phyloP scores from a whole-genome alignment of 1,140 invertebrate genomes.

The Polyergus mexicanus region DNA sequence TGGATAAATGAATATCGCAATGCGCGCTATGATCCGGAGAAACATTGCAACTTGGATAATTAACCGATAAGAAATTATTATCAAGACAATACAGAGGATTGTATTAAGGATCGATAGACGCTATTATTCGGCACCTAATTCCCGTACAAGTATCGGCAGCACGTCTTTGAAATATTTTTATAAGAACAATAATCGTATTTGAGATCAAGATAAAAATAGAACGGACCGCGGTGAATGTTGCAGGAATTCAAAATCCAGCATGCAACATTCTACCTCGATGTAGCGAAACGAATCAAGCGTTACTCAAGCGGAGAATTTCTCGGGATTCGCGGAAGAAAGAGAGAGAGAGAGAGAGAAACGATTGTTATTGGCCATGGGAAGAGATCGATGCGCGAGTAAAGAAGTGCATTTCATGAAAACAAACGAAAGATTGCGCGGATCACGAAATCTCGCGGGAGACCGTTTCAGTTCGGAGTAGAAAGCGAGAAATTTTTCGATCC shows the following conservation, averaged over 20 bases:
- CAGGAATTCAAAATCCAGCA: conserved; percentile 26
- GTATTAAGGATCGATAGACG: neutral
- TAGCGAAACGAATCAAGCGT: conserved; percentile 30
- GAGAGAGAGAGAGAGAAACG: conserved; percentile 15
- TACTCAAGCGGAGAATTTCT: conserved; percentile 26
- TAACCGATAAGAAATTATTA: conserved; percentile 23
- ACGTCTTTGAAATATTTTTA: neutral
- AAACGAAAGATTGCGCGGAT: conserved; percentile 52
- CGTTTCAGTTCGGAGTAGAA: neutral
- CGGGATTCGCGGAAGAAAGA: conserved; percentile 35
- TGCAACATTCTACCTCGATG: neutral
- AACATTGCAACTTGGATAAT: conserved; percentile 11
- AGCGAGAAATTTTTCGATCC: conserved; percentile 15
- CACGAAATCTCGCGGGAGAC: conserved; percentile 36
- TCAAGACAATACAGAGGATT: neutral
- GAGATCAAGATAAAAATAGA: neutral
- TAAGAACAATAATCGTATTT: neutral
- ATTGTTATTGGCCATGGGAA: conserved; percentile 44
- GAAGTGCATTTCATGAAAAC: conserved; percentile 60
- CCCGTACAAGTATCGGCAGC: neutral
- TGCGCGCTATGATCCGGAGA: conserved; percentile 29
- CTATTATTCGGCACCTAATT: neutral
- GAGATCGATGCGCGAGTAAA: conserved; percentile 49
- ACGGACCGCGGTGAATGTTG: neutral
- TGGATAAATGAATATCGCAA: conserved; percentile 14